Evolutionary conservation across 2,888 invertebrate species (phyloP).

Genomic region (Drosophila paramelanica): DNA sequence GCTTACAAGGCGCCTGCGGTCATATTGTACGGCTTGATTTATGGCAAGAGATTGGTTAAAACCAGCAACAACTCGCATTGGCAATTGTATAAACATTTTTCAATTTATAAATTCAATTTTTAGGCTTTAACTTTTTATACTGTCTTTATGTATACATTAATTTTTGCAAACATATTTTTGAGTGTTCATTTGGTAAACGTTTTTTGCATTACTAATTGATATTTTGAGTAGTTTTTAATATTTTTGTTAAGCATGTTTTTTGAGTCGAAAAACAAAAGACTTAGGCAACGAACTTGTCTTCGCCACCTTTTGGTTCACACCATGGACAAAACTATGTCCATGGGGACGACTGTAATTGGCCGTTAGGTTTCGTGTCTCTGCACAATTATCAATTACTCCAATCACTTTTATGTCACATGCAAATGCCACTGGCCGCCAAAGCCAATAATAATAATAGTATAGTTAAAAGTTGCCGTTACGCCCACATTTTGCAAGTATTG

Average conservation of each 20-base stretch:
- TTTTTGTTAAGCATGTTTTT: slow-evolving; percentile 10
- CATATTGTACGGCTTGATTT: slow-evolving; percentile 76
- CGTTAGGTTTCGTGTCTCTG: slow-evolving; percentile 69
- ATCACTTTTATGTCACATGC: slow-evolving; percentile 80
- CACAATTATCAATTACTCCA: slow-evolving; percentile 78
- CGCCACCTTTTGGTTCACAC: slow-evolving; percentile 41
- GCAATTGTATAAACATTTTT: slow-evolving; percentile 72
- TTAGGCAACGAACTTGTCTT: slow-evolving; percentile 64
- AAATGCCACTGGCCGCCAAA: slow-evolving; percentile 65
- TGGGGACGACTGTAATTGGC: slow-evolving; percentile 59
- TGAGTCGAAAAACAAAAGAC: slow-evolving; percentile 54
- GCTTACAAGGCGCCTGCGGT: slow-evolving; percentile 79
- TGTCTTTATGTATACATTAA: slow-evolving; percentile 1
- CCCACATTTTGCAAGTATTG: slow-evolving; percentile 54
- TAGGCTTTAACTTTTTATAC: slow-evolving; percentile 1
- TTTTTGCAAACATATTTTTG: slow-evolving; percentile 24
- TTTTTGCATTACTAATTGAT: slow-evolving; percentile 56
- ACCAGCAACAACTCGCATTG: slow-evolving; percentile 57
- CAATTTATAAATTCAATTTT: slow-evolving; percentile 58
- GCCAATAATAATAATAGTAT: slow-evolving; percentile 69
- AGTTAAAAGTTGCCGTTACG: slow-evolving; percentile 70
- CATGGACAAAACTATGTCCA: slow-evolving; percentile 30
- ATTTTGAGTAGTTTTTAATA: slow-evolving; percentile 12
- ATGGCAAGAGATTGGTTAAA: slow-evolving; percentile 76
- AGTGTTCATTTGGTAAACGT: slow-evolving; percentile 26